Percentiles rank a stretch among this genome's conserved stretches.
Conservation (phyloP, 2,888 invertebrate genomes). For the Celastrina argiolus region DNA sequence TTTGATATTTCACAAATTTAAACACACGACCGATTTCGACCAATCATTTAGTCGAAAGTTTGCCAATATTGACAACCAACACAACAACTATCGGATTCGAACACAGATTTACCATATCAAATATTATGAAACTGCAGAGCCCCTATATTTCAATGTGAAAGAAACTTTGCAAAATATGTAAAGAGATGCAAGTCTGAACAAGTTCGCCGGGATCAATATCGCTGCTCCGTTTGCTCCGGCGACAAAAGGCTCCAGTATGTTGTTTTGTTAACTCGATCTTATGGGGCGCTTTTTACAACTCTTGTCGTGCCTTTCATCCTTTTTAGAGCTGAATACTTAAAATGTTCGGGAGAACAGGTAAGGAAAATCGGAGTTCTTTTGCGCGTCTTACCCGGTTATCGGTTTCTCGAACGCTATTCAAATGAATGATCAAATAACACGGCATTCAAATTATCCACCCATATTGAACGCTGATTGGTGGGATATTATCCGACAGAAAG, state of each 20-base stretch:
- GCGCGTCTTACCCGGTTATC: no score
- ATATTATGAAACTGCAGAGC: constrained; percentile 9
- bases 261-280: constrained; percentile 36
- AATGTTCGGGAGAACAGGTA: not conserved
- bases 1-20: no score
- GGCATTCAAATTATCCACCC: no score
- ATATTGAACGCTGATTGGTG: no score
- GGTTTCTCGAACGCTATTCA: no score
- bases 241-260: constrained; percentile 28
- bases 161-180: constrained; percentile 36
- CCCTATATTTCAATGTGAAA: constrained; percentile 25
- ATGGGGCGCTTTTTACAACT: constrained; percentile 29
- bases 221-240: constrained; percentile 28
- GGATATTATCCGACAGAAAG: no score
- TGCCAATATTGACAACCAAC: not conserved
- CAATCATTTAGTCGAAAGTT: no score
- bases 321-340: not conserved
- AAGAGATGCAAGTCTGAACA: constrained; percentile 40
- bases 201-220: constrained; percentile 43
- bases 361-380: not conserved
- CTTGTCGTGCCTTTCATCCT: not conserved
- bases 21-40: no score
- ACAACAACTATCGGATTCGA: not conserved
- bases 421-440: no score
- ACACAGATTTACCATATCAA: constrained; percentile 16